phyloP scores from a whole-genome alignment of 2,888 invertebrate species.

The Punctoribates punctum region DNA sequence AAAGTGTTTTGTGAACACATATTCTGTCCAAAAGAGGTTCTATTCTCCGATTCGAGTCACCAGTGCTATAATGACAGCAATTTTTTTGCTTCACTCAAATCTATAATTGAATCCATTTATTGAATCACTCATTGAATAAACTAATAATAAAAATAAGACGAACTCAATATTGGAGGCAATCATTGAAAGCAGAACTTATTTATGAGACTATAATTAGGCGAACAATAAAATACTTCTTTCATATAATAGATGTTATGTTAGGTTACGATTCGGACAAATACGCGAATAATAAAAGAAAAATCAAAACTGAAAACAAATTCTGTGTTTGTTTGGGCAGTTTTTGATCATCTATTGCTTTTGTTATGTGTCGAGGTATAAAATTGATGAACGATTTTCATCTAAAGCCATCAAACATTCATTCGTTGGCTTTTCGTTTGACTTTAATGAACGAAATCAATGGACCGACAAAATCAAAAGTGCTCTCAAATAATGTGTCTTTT shows the following conservation, averaged over 20 bases:
- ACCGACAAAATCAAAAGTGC: constrained; percentile 6
- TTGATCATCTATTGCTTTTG: neutral
- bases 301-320: neutral
- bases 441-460: constrained; percentile 10
- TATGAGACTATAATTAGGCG: constrained; percentile 1
- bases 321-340: neutral
- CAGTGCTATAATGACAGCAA: neutral
- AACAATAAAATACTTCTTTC: neutral
- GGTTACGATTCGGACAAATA: neutral
- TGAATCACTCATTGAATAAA: constrained; percentile 19
- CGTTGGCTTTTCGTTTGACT: neutral
- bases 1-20: too few relatives aligned
- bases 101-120: constrained; percentile 19
- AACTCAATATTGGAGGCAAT: constrained; percentile 2
- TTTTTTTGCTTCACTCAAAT: neutral
- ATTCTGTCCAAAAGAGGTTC: too few relatives aligned
- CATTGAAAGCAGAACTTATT: neutral
- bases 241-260: constrained; percentile 7
- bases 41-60: neutral
- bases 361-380: too few relatives aligned
- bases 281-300: neutral
- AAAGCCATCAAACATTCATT: too few relatives aligned
- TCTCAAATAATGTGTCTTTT: neutral
- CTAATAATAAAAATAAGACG: constrained; percentile 1
- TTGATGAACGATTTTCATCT: too few relatives aligned